Evolutionary conservation across 1,140 invertebrate species (phyloP).

Genomic region (Papilio polytes): DNA sequence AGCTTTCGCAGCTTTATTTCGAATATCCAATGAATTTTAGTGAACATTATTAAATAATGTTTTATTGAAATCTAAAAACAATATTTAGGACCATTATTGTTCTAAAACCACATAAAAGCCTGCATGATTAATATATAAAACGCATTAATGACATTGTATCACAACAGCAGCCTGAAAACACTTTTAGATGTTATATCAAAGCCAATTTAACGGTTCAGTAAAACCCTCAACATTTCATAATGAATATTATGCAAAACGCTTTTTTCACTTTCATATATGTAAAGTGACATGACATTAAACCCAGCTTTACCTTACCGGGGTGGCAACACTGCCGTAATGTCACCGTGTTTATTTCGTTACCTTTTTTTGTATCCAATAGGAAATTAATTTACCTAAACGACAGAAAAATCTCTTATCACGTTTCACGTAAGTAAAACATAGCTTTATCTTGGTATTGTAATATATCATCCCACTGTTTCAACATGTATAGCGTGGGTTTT

Average conservation of each 20-base stretch:
- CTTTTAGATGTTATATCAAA: background rate
- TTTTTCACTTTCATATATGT: slow-evolving; percentile 22
- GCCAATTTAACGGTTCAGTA: slow-evolving; percentile 20
- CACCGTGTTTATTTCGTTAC: background rate
- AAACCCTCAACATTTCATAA: slow-evolving; percentile 16
- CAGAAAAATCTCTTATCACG: no score
- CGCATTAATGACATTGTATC: background rate
- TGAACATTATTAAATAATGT: no score
- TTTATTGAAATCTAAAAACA: background rate
- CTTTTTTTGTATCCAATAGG: background rate
- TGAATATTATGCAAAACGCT: slow-evolving; percentile 24
- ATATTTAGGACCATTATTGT: background rate
- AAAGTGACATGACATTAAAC: slow-evolving; percentile 26
- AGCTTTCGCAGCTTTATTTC: no score
- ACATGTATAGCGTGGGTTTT: no score
- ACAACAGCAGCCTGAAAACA: background rate
- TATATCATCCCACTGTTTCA: no score
- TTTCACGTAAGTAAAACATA: no score
- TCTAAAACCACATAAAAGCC: background rate
- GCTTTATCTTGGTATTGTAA: no score
- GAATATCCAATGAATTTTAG: no score
- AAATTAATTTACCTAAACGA: background rate
- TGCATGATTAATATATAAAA: background rate
- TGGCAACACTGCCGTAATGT: background rate
- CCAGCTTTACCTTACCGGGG: background rate